phyloP scores from a whole-genome alignment of 2,888 invertebrate species.

The Aporophyla lueneburgensis region DNA sequence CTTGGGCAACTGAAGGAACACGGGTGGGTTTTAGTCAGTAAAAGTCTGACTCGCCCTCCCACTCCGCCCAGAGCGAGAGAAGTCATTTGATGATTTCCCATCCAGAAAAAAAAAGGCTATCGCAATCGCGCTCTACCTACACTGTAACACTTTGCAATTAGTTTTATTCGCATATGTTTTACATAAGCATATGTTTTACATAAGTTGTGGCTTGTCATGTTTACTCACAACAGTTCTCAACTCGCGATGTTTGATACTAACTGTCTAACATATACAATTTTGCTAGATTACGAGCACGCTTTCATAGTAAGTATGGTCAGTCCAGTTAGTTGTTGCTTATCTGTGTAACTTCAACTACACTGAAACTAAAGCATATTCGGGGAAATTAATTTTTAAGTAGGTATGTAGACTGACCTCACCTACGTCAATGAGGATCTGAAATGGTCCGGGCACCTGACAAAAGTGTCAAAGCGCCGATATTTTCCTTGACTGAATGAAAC shows the following conservation, averaged over 20 bases:
- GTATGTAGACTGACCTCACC: too few relatives aligned
- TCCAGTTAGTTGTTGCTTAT: slow-evolving; percentile 3
- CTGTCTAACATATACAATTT: slow-evolving; percentile 42
- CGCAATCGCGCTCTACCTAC: neutral
- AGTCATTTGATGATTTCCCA: too few relatives aligned
- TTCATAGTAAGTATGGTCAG: slow-evolving; percentile 15
- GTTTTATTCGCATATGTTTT: slow-evolving; percentile 10
- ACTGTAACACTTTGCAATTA: slow-evolving; percentile 14
- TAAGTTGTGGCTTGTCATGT: slow-evolving; percentile 25
- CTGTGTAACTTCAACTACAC: slow-evolving; percentile 9
- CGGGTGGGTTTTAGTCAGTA: too few relatives aligned
- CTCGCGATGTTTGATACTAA: slow-evolving; percentile 35
- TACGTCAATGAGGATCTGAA: too few relatives aligned
- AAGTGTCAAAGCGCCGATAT: too few relatives aligned
- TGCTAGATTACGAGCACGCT: slow-evolving; percentile 39
- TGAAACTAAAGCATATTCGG: neutral
- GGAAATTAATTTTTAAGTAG: neutral
- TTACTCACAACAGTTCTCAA: slow-evolving; percentile 29
- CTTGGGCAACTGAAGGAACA: too few relatives aligned
- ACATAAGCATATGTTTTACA: slow-evolving; percentile 19
- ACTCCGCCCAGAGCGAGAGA: too few relatives aligned
- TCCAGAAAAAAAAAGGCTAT: too few relatives aligned
- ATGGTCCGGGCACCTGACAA: too few relatives aligned
- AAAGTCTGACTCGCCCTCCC: too few relatives aligned
- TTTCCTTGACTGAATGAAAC: too few relatives aligned